A percentile compares a stretch with the other conserved stretches of the same genome.
Conservation (phyloP, 2,888 invertebrate species). For the Plusia festucae region DNA sequence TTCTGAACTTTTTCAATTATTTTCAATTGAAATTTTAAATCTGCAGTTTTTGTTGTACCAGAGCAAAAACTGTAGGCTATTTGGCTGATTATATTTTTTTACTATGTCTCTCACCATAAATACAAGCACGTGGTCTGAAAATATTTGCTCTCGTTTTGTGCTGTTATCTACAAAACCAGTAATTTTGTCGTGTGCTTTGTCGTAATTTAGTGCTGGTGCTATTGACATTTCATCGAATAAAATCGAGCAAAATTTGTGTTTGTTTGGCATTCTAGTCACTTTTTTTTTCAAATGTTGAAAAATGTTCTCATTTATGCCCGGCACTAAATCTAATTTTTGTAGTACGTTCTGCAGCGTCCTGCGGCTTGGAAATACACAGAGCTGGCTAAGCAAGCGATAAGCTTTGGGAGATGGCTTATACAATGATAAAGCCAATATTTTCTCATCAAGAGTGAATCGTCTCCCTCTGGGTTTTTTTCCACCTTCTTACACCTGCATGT, state of each 20-base stretch:
- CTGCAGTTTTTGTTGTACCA: constrained; percentile 6
- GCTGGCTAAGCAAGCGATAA: too few species aligned
- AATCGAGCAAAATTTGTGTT: neutral
- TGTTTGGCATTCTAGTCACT: constrained; percentile 2
- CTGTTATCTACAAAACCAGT: neutral
- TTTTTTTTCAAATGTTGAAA: constrained; percentile 9
- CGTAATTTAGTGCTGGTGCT: constrained; percentile 8
- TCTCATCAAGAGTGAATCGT: too few species aligned
- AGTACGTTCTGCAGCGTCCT: constrained; percentile 1
- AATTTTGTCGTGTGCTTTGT: constrained; percentile 9
- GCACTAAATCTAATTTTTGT: constrained; percentile 2
- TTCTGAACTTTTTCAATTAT: constrained; percentile 8
- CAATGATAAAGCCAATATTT: too few species aligned
- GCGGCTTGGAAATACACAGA: too few species aligned
- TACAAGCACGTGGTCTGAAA: constrained; percentile 11
- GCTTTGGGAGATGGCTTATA: too few species aligned
- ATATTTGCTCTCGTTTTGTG: constrained; percentile 14
- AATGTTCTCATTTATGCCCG: constrained; percentile 3
- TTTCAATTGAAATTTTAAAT: constrained; percentile 9
- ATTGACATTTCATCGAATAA: constrained; percentile 16
- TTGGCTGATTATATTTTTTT: constrained; percentile 28
- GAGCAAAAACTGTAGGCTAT: constrained; percentile 18
- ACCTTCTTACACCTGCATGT: too few species aligned
- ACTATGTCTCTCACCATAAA: constrained; percentile 16
- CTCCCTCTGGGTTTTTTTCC: too few species aligned